Evolutionary conservation across 2,113 vertebrate genomes (phyloP), one percentile per base, ranked within the genome.

Genomic region (Festucalex cinctus): DNA sequence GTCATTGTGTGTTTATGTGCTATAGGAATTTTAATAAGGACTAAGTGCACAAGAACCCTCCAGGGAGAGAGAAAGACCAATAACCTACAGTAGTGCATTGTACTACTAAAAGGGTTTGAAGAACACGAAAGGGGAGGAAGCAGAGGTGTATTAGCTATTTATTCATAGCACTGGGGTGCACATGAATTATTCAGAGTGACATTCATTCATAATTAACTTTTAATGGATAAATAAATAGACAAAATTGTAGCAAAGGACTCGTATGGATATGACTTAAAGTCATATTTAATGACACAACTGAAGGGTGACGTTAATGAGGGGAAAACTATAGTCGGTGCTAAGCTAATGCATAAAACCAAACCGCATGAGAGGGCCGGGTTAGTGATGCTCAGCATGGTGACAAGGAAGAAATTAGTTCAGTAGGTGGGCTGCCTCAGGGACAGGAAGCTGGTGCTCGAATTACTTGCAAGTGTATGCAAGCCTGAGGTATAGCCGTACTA

Each of bases 211-310:
- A 88, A 89, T 88, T 86, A 85, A 85, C 51, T 85, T 82, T 88
- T 91, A 88, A 90, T 86, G 82, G 86, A 85, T 87, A 90, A 88
- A 87, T 86, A 90, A 89, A 91, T 89, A 90, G 83, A 86, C 79
- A 76, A 70, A 85, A 69, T 77, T 77, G 61, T 85, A 73, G 76
- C 71, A 62, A 54, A 36, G 67, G 65, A 75, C 72, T 73, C 74
- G 75, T 73, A 73, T 70, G 70, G 70, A 80, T 74, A 65, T 68
- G 37, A 73, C 70, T 81, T 76, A 39, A n/a, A 72, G 73, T 81
- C 65, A 54, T 65, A 73, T 77, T 82, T 83, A 73, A 79, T 70
- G 65, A 77, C 77, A 77, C 73, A 63, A 68, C 17, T 26, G 14
- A 82, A 84, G 76, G 67, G 66, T 71, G 74, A 44, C 70, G 82